phyloP scores from a whole-genome alignment of 2,888 invertebrate species.

The Tromatobia lineatoria region DNA sequence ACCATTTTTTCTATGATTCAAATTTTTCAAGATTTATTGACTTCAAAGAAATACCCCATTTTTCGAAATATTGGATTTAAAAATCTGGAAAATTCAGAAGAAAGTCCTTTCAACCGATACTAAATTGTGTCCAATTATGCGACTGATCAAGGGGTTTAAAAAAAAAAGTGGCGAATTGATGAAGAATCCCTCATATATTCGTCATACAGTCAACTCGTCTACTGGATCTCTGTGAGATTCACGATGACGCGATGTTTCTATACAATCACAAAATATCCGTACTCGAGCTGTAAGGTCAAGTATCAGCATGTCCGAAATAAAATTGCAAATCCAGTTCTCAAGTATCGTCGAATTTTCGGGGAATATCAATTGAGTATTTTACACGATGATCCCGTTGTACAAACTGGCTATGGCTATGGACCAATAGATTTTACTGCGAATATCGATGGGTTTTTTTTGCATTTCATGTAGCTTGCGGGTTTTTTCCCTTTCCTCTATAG shows the following conservation, averaged over 20 bases:
- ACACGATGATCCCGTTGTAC: background rate
- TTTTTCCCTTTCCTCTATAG: background rate
- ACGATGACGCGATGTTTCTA: constrained; percentile 18
- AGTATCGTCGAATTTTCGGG: constrained; percentile 10
- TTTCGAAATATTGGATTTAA: no score
- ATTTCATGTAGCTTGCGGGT: background rate
- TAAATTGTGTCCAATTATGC: no score
- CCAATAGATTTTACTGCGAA: background rate
- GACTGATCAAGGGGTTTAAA: no score
- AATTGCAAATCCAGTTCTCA: background rate
- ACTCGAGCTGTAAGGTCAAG: background rate
- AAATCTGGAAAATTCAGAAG: no score
- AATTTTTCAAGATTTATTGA: no score
- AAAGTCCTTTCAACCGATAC: no score
- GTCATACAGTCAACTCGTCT: background rate
- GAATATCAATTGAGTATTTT: background rate
- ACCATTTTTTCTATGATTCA: no score
- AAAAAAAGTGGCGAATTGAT: no score
- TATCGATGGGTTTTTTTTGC: background rate
- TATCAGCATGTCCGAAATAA: background rate
- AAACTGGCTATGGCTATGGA: background rate
- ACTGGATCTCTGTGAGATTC: background rate
- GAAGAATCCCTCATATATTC: constrained; percentile 30
- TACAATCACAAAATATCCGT: no score
- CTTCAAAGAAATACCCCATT: no score